These are phyloP conservation scores for Theonella swinhoei DNA, from an alignment of 37 sponge, comb jelly and placozoan genomes.

Conservation along the genomic window DNA sequence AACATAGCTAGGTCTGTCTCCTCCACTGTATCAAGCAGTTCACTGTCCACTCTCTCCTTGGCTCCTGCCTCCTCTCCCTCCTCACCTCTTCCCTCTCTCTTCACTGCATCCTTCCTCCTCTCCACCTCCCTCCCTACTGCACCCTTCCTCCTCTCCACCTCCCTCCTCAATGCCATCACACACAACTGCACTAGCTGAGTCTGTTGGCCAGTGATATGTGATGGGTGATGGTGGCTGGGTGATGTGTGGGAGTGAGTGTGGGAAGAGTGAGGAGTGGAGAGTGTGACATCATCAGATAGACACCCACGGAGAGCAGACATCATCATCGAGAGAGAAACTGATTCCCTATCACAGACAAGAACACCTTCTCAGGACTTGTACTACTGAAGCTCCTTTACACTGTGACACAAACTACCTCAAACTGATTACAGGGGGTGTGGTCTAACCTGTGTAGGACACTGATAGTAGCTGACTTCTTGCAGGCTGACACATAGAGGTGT, in stretches of 20 bases:
- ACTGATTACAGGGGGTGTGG: no score
- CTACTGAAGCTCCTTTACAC: no score
- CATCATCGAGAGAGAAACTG: neutral
- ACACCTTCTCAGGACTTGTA: no score
- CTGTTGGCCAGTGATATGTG: neutral
- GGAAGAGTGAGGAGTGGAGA: neutral
- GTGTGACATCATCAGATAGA: conserved; percentile 20
- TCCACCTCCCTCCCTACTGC: neutral
- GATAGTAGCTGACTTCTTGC: neutral
- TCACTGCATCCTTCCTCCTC: neutral
- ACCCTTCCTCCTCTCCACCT: neutral
- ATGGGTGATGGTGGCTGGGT: no score
- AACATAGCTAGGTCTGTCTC: neutral
- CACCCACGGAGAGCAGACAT: neutral
- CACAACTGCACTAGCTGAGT: neutral
- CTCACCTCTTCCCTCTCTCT: neutral
- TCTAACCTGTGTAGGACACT: conserved; percentile 42
- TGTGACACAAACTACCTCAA: no score
- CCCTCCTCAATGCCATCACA: neutral
- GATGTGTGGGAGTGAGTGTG: no score
- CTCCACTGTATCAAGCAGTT: neutral
- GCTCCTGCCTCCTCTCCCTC: neutral
- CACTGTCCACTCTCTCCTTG: neutral
- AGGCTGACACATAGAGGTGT: neutral
- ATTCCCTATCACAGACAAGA: neutral